A percentile compares a stretch with the other conserved stretches of the same genome.
phyloP scores from a whole-genome alignment of 2,113 vertebrate species.

The Dasyornis broadbenti region DNA sequence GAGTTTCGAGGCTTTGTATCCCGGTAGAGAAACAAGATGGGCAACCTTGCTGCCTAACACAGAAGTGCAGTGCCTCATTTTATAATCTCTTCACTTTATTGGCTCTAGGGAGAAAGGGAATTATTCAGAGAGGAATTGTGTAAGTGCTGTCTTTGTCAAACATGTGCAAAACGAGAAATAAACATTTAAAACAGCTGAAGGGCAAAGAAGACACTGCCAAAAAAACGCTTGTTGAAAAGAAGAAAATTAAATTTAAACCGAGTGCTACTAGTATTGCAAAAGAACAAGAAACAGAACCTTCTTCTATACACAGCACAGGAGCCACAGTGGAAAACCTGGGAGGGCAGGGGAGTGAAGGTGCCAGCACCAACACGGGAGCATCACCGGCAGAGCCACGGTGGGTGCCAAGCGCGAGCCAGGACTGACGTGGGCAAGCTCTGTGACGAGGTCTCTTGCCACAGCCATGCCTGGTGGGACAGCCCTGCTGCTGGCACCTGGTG shows the following conservation, averaged over 20 bases:
- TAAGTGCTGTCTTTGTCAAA: constrained; percentile 58
- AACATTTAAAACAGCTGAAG: constrained; percentile 49
- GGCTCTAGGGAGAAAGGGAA: constrained; percentile 30
- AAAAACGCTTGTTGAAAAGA: constrained; percentile 15
- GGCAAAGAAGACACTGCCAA: constrained; percentile 22
- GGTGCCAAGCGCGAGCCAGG: accelerated
- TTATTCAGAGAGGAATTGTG: constrained; percentile 46
- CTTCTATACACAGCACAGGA: background rate
- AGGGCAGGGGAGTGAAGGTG: background rate
- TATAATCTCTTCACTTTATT: constrained; percentile 33
- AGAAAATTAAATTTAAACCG: constrained; percentile 52
- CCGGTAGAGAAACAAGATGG: background rate
- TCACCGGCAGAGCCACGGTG: accelerated
- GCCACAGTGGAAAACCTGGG: background rate
- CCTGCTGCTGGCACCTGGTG: accelerated
- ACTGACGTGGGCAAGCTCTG: background rate
- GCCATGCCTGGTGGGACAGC: background rate
- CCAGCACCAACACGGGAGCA: background rate
- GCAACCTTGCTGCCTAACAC: background rate
- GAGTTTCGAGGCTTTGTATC: background rate
- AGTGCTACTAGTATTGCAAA: constrained; percentile 49
- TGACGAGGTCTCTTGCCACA: background rate
- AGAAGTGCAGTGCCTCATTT: constrained; percentile 13
- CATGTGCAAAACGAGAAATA: constrained; percentile 59
- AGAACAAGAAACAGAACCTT: constrained; percentile 45